Evolutionary conservation across 1,140 invertebrate genomes (phyloP).

Genomic region (Contarinia nasturtii): DNA sequence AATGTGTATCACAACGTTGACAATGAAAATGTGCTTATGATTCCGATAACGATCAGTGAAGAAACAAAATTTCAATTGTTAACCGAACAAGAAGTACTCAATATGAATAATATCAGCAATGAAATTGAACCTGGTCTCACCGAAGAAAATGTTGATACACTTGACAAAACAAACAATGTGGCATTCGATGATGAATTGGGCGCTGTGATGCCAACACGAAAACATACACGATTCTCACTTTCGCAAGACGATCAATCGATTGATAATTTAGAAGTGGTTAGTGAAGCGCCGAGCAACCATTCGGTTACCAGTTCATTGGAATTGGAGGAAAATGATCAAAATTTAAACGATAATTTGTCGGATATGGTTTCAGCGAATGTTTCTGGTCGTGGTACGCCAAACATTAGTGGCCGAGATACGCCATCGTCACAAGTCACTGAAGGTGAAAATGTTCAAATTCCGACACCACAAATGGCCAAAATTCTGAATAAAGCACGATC

Average conservation of each 20-base stretch:
- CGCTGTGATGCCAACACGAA: background rate
- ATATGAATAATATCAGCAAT: constrained; percentile 22
- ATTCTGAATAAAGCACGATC: constrained; percentile 59
- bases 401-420: constrained; percentile 71
- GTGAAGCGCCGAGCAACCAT: constrained; percentile 85
- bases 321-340: constrained; percentile 63
- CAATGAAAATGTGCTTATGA: constrained; percentile 15
- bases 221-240: constrained; percentile 45
- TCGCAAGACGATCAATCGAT: constrained; percentile 74
- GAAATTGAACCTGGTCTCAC: constrained; percentile 8
- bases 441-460: constrained; percentile 36
- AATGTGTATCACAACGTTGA: background rate
- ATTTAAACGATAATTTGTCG: constrained; percentile 67
- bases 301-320: constrained; percentile 85
- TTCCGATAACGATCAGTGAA: constrained; percentile 17
- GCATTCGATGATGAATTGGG: background rate
- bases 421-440: constrained; percentile 81
- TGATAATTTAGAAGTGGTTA: constrained; percentile 81
- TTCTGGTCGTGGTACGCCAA: constrained; percentile 65
- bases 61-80: constrained; percentile 18
- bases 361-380: constrained; percentile 96
- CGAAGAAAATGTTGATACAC: constrained; percentile 10
- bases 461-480: constrained; percentile 30
- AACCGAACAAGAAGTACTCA: constrained; percentile 21
- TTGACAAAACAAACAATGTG: constrained; percentile 15